A percentile compares a stretch with the other conserved stretches of the same genome.
Conservation (phyloP, 64 coral and sea anemone genomes). For the Acropora tenuis region DNA sequence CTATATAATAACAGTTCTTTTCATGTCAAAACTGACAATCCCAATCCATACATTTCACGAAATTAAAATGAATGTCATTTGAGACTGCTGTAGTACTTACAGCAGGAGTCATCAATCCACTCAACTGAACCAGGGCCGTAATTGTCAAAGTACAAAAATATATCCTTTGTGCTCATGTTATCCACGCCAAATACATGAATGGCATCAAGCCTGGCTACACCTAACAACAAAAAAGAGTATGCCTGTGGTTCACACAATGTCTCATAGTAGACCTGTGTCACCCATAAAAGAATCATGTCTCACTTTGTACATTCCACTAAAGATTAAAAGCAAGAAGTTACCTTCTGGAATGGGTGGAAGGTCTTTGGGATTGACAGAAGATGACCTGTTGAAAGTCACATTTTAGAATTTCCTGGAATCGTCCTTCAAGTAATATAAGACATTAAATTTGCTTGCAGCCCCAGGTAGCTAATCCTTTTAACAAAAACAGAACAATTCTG, state of each 20-base stretch:
- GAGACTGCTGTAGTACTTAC: slow-evolving; percentile 34
- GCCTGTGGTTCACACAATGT: too few relatives aligned
- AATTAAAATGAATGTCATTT: too few relatives aligned
- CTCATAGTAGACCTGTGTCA: not conserved
- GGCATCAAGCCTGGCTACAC: slow-evolving; percentile 77
- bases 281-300: too few relatives aligned
- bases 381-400: not conserved
- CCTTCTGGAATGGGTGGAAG: slow-evolving; percentile 79
- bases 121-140: slow-evolving; percentile 91
- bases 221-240: slow-evolving; percentile 39
- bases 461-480: too few relatives aligned
- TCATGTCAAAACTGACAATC: too few relatives aligned
- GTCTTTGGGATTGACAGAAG: slow-evolving; percentile 42
- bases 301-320: too few relatives aligned
- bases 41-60: too few relatives aligned
- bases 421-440: too few relatives aligned
- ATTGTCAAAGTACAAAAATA: slow-evolving; percentile 85
- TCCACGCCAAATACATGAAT: slow-evolving; percentile 80
- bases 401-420: not conserved
- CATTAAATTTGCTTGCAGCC: too few relatives aligned
- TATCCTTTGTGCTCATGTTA: slow-evolving; percentile 90
- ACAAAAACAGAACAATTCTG: not conserved
- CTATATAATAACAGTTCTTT: too few relatives aligned
- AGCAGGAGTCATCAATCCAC: slow-evolving; percentile 98
- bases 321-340: slow-evolving; percentile 1